These are phyloP conservation scores for Catharus minimus DNA, from an alignment of 2,113 vertebrate species.

Conservation along the genomic window DNA sequence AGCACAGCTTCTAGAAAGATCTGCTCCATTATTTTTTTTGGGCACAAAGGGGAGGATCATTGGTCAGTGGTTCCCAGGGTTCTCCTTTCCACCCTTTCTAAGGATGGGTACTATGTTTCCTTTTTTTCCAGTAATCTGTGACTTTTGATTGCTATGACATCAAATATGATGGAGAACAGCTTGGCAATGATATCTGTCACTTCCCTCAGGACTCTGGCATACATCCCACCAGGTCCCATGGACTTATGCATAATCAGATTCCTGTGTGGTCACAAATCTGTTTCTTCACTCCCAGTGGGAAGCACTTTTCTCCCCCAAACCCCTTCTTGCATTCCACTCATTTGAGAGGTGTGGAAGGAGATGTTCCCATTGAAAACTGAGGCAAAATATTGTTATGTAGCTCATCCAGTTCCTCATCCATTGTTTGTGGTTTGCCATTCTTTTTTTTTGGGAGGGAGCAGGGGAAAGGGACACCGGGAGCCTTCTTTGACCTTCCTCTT, in stretches of 20 bases:
- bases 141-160: background rate
- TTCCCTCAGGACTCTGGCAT: background rate
- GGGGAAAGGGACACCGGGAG: background rate
- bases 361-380: background rate
- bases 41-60: background rate
- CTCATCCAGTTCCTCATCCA: background rate
- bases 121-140: no score
- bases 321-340: background rate
- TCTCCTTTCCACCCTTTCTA: background rate
- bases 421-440: background rate
- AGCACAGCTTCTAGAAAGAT: background rate
- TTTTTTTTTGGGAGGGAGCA: fast-evolving
- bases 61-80: background rate
- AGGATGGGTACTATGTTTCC: background rate
- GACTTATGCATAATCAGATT: background rate
- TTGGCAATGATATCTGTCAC: background rate
- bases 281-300: background rate
- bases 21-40: background rate
- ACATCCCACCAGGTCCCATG: background rate
- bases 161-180: background rate
- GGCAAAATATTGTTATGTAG: background rate
- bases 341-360: background rate
- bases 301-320: background rate
- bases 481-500: background rate
- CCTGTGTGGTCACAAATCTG: fast-evolving